Base-by-base conservation (phyloP, 1,140 invertebrate species). In the Papilio machaon region DNA sequence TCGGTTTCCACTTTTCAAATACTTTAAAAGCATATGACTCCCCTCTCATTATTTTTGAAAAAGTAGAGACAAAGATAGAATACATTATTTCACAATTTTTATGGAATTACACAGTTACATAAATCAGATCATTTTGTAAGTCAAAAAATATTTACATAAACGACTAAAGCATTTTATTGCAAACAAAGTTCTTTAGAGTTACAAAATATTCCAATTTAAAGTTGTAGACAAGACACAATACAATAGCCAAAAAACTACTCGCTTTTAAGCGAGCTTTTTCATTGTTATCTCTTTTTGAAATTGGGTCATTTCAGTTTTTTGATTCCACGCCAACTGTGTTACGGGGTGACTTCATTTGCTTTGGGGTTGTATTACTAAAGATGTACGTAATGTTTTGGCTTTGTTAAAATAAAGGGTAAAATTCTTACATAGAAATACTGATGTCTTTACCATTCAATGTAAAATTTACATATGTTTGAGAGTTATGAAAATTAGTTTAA, bases 241-340 rank as follows among this genome's bases (percentile, higher is more conserved):
- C 54, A n/a, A 58, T 58, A 58, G n/a, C n/a, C 54, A 58, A 58
- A 58, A 58, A 58, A 30, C 60, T 30, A 30, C 60, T 10, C 30
- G 3, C 38, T 3, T 17, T 70, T 70, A 64, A 64, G 64, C 30
- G 13, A 70, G 64, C 64, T 70, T 70, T 38, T 30, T 70, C 64
- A 70, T 70, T 15, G 23, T 70, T 70, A 38, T 38, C 13, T 8
- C 7, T 70, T 35, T 70, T 38, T 38, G 15, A 70, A 70, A 70
- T 30, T 70, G 30, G 64, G 64, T 70, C 64, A 35, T 38, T 70
- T 70, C 64, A 35, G 64, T 67, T 70, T 70, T 70, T 70, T 70
- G 64, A 15, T 70, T 70, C 64, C 64, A 38, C 35, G 64, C 64
- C 64, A 70, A 70, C 64, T 70, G 64, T 70, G 64, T 35, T 38